Conservation (phyloP, 2,888 invertebrate species). For the Lasiommata megera region DNA sequence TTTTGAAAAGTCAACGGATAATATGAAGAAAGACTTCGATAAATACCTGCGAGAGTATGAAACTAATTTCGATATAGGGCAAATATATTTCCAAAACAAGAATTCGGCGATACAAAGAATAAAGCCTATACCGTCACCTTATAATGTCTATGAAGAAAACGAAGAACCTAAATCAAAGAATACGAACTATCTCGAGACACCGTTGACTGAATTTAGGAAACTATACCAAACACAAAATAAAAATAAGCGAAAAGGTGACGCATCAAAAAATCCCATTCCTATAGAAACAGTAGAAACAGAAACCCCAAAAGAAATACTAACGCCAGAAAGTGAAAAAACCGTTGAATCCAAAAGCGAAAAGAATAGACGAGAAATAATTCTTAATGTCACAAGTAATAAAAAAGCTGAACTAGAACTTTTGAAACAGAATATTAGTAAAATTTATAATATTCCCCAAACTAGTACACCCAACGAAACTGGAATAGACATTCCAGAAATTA, state of each 20-base stretch:
- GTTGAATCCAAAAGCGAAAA: slow-evolving; percentile 2
- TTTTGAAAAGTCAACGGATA: slow-evolving; percentile 22
- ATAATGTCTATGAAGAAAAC: slow-evolving; percentile 29
- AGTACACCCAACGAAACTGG: slow-evolving; percentile 22
- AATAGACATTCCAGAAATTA: neutral
- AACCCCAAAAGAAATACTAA: neutral
- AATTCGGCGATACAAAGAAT: slow-evolving; percentile 35
- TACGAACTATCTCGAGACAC: slow-evolving; percentile 56
- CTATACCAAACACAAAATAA: slow-evolving; percentile 47
- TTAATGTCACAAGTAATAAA: slow-evolving; percentile 25
- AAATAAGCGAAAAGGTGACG: slow-evolving; percentile 2
- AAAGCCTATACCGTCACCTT: slow-evolving; percentile 45
- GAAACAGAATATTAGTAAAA: slow-evolving; percentile 49
- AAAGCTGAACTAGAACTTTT: slow-evolving; percentile 47
- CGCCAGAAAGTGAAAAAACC: neutral
- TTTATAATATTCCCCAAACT: slow-evolving; percentile 41
- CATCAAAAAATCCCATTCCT: neutral
- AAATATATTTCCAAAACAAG: slow-evolving; percentile 43
- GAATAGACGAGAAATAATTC: neutral
- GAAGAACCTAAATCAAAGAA: slow-evolving; percentile 17
- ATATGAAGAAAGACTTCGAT: slow-evolving; percentile 45
- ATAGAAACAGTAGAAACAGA: neutral
- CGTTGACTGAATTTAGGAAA: slow-evolving; percentile 62
- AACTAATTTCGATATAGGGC: slow-evolving; percentile 41
- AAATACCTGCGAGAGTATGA: slow-evolving; percentile 55